Base-by-base conservation (phyloP, 2,888 invertebrate genomes). In the Polia nebulosa region DNA sequence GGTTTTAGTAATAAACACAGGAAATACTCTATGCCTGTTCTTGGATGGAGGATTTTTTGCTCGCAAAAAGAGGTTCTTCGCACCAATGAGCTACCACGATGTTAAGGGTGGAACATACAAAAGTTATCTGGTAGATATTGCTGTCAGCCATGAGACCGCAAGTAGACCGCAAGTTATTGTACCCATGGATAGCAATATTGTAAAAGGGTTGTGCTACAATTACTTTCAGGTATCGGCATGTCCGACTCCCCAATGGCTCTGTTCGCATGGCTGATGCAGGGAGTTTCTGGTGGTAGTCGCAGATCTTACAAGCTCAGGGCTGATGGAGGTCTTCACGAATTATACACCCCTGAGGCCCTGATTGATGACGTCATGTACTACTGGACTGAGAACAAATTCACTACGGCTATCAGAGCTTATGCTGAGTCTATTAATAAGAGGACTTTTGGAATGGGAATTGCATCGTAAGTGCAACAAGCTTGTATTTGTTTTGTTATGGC, bases 401-500 rank as follows among this genome's bases (percentile, higher is more conserved):
- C 74, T 0, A 79, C 67, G 0, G 49, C 83, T 1, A 11, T 45
- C 13, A 74, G 83, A 25, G 3, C 72, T 13, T 83, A 83, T 32
- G 76, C 77, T 1, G 83, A 83, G 44, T 68, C 73, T 0, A 8
- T 58, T 1, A 83, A 72, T 61, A 36, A 20, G 9, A 76, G 73
- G 36, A 72, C 65, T 29, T 2, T 69, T 4, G 80, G 67, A 1
- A 76, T 89, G 27, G 75, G 86, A 6, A 71, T 95, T n/a, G 91
- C 93, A 9, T 71, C 79, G 95, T 96, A 85, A 91, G 91, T 58
- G 7, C 29, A 29, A 7, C 29, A 3, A 29, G 7, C 29, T 29
- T 29, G 29, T 29, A 29, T 29, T 5, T 29, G 29, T 29, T 29
- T 29, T 3, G n/a, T n/a, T n/a, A n/a, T n/a, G n/a, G n/a, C n/a